A percentile compares a stretch with the other conserved stretches of the same genome.
Evolutionary conservation across 2,797 vertebrate genomes (phyloP).

Genomic region (Pygocentrus nattereri): DNA sequence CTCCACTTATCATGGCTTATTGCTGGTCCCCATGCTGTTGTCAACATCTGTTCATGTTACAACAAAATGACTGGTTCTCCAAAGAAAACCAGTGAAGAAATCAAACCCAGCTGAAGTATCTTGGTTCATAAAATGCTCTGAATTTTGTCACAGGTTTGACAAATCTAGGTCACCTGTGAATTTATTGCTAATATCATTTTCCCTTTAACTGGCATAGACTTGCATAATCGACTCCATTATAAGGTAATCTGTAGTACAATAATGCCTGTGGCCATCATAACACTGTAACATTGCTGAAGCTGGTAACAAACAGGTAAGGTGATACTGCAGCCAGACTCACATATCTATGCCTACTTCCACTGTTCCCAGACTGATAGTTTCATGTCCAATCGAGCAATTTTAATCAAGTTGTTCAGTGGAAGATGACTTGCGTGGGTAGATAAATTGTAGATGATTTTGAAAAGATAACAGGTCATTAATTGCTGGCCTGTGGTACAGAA

Average conservation of each 20-base stretch:
- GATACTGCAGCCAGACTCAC: conserved; percentile 22
- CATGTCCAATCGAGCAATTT: background rate
- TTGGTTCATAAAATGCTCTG: conserved; percentile 26
- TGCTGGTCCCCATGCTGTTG: background rate
- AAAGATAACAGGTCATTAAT: background rate
- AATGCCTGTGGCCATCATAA: background rate
- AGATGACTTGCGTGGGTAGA: background rate
- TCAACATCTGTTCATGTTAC: background rate
- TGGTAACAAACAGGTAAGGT: background rate
- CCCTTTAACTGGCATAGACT: background rate
- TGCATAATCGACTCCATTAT: background rate
- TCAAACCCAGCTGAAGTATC: conserved; percentile 5
- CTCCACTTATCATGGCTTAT: background rate
- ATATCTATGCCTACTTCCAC: background rate
- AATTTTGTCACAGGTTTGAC: background rate
- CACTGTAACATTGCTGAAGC: background rate
- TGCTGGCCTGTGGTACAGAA: background rate
- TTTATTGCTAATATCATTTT: background rate
- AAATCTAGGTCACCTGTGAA: background rate
- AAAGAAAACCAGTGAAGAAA: background rate
- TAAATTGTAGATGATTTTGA: background rate
- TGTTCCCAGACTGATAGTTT: background rate
- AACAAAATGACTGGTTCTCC: background rate
- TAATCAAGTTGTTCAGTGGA: background rate
- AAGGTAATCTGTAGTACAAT: background rate